Percentiles rank a stretch among this genome's conserved stretches.
Evolutionary conservation across 2,888 invertebrate genomes (phyloP).

Genomic region (Apamea anceps): DNA sequence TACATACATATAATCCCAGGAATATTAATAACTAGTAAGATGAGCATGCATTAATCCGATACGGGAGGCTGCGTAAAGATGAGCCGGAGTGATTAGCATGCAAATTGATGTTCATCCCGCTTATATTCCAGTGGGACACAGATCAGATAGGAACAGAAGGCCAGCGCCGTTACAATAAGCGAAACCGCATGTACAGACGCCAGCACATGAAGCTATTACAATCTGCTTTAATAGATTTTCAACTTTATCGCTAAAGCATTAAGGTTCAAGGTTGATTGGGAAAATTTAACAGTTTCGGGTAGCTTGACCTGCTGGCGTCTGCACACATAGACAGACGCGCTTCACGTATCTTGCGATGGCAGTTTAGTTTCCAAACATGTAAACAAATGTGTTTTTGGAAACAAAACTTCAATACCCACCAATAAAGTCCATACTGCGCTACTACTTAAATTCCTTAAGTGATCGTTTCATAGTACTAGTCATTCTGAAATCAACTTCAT

Average conservation of each 20-base stretch:
- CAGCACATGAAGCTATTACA: no score
- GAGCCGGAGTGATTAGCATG: slow-evolving; percentile 67
- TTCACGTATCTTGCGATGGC: background rate
- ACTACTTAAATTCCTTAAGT: background rate
- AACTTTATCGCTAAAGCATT: no score
- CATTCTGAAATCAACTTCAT: background rate
- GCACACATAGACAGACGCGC: no score
- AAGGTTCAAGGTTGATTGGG: no score
- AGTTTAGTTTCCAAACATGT: background rate
- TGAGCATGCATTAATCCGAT: slow-evolving; percentile 49
- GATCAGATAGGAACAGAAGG: background rate
- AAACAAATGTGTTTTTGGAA: background rate
- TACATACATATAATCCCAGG: slow-evolving; percentile 23
- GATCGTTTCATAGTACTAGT: background rate
- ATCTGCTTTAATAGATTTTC: no score
- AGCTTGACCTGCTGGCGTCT: no score
- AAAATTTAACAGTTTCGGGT: no score
- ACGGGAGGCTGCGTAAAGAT: slow-evolving; percentile 55
- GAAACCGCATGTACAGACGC: background rate
- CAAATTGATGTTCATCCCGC: slow-evolving; percentile 67
- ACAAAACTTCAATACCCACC: no score
- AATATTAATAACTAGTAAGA: slow-evolving; percentile 33
- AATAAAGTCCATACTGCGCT: background rate
- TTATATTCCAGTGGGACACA: slow-evolving; percentile 18
- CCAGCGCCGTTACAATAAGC: no score